Conservation (phyloP, 2,113 vertebrate genomes). For the Phocoena phocoena region DNA sequence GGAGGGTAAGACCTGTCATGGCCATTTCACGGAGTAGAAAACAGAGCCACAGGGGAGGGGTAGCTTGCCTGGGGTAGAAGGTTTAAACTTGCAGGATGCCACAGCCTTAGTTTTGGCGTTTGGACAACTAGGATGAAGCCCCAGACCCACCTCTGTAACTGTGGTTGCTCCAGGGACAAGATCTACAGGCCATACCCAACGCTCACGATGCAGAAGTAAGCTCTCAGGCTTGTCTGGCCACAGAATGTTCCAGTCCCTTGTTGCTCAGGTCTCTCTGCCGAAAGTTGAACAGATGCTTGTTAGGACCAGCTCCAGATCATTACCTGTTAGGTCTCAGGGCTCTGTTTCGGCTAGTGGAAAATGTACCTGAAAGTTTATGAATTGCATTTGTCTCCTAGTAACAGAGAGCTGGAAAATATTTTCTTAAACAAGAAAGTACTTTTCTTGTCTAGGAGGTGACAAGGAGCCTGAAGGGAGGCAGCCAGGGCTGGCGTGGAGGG, state of each 20-base stretch:
- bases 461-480: background rate
- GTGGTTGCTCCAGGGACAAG: background rate
- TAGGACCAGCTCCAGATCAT: background rate
- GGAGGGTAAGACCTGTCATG: background rate
- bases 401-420: background rate
- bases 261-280: background rate
- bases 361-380: background rate
- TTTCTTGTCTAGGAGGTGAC: background rate
- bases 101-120: background rate
- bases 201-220: background rate
- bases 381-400: background rate
- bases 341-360: background rate
- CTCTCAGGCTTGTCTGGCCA: background rate
- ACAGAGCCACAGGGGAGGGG: background rate
- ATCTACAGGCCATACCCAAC: fast-evolving
- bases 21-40: background rate
- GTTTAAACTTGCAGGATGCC: background rate
- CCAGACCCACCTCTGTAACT: no score
- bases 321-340: background rate
- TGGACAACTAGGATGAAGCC: background rate
- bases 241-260: background rate
- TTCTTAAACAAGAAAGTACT: background rate
- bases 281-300: background rate
- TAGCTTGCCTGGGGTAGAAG: background rate
- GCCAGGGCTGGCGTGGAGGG: no score